These are phyloP conservation scores for Salpingus planirostris DNA, from an alignment of 2,888 invertebrate species.

Conservation along the genomic window DNA sequence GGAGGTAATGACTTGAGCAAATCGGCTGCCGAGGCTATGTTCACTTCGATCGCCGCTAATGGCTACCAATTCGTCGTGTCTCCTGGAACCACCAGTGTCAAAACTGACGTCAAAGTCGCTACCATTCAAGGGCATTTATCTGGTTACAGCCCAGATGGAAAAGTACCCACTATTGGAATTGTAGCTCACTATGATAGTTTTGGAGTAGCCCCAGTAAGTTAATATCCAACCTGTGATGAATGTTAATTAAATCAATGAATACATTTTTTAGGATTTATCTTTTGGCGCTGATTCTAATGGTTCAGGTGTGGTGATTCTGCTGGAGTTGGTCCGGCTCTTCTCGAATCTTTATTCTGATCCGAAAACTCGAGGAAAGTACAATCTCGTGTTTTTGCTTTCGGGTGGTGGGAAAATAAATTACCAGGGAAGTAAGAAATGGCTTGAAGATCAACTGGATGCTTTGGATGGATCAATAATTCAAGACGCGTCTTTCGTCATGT, in stretches of 20 bases:
- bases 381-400: slow-evolving; percentile 79
- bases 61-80: slow-evolving; percentile 89
- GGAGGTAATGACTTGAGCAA: slow-evolving; percentile 61
- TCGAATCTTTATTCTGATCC: slow-evolving; percentile 74
- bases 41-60: slow-evolving; percentile 84
- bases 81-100: slow-evolving; percentile 59
- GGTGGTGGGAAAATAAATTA: slow-evolving; percentile 91
- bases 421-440: slow-evolving; percentile 91
- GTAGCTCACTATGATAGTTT: slow-evolving; percentile 91
- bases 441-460: slow-evolving; percentile 85
- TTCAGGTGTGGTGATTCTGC: slow-evolving; percentile 76
- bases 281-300: slow-evolving; percentile 89
- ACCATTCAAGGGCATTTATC: slow-evolving; percentile 77
- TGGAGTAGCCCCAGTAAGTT: slow-evolving; percentile 83
- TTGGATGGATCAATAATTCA: slow-evolving; percentile 61
- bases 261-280: slow-evolving; percentile 63
- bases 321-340: slow-evolving; percentile 82
- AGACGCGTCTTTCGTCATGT: slow-evolving; percentile 84
- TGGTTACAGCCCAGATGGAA: slow-evolving; percentile 59
- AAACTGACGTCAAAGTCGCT: slow-evolving; percentile 74
- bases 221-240: slow-evolving; percentile 17
- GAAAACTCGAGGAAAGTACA: slow-evolving; percentile 63
- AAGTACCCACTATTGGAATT: slow-evolving; percentile 72
- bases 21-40: slow-evolving; percentile 74
- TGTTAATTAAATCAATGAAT: background rate